A percentile compares a stretch with the other conserved stretches of the same genome.
These are phyloP conservation scores for Albula goreensis DNA, from an alignment of 2,113 vertebrate species.

Conservation along the genomic window DNA sequence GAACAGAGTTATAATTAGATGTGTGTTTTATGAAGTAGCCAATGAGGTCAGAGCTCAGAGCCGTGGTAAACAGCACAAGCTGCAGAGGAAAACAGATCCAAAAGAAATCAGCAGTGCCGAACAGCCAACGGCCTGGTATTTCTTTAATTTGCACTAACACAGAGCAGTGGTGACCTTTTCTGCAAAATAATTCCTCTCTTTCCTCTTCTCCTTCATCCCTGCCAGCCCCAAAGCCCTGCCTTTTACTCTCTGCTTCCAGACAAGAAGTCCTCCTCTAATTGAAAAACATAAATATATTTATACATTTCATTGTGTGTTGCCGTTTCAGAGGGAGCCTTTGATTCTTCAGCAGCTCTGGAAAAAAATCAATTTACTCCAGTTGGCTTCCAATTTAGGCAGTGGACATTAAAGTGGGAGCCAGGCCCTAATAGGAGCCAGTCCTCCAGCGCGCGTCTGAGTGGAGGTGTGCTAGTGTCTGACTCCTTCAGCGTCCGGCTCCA, in stretches of 20 bases:
- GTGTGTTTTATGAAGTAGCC: constrained; percentile 53
- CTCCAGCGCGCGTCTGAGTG: constrained; percentile 44
- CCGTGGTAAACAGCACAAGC: neutral
- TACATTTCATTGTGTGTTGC: constrained; percentile 45
- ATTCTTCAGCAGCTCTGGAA: constrained; percentile 59
- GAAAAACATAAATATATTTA: constrained; percentile 60
- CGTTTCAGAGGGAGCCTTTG: constrained; percentile 64
- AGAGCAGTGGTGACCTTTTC: constrained; percentile 16
- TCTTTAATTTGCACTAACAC: constrained; percentile 21
- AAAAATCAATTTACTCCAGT: constrained; percentile 68
- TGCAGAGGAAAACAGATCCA: neutral
- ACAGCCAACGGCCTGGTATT: constrained; percentile 21
- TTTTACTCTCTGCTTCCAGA: constrained; percentile 10
- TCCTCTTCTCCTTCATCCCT: neutral
- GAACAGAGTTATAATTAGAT: constrained; percentile 58
- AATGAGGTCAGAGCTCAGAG: constrained; percentile 26
- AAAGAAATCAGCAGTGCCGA: constrained; percentile 13
- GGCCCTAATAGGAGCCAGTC: constrained; percentile 75
- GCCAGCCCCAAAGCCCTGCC: neutral
- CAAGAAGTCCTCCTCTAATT: constrained; percentile 46
- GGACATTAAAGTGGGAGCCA: constrained; percentile 74
- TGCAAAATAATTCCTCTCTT: constrained; percentile 5
- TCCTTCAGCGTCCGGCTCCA: constrained; percentile 51
- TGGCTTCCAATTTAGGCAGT: constrained; percentile 66
- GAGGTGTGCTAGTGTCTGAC: constrained; percentile 62